Evolutionary conservation across 2,797 vertebrate genomes (phyloP).

Genomic region (Malacoctenus gilli): DNA sequence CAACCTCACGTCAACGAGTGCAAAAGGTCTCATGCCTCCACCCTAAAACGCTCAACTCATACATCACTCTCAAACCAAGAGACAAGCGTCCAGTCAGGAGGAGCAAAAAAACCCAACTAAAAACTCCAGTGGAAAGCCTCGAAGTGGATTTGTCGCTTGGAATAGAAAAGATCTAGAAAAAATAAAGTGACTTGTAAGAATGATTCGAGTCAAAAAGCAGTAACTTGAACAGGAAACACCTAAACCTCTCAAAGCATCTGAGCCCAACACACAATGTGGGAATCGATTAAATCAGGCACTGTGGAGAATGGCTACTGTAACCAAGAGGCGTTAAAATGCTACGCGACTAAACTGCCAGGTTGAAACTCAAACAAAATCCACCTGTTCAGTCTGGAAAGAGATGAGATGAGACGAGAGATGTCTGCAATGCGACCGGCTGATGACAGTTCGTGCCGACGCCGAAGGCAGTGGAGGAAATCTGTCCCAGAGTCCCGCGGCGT

Average conservation of each 20-base stretch:
- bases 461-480: constrained; percentile 7
- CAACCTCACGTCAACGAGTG: constrained; percentile 21
- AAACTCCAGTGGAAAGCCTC: constrained; percentile 37
- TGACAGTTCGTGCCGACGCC: too few species aligned
- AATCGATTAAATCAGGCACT: constrained; percentile 33
- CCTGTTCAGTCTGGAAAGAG: constrained; percentile 16
- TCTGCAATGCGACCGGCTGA: too few species aligned
- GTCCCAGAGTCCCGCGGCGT: background rate
- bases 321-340: too few species aligned
- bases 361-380: background rate
- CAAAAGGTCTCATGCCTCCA: constrained; percentile 17
- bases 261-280: constrained; percentile 34
- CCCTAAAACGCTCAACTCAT: constrained; percentile 9
- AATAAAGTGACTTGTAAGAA: constrained; percentile 33
- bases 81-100: background rate
- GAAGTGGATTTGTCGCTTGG: constrained; percentile 40
- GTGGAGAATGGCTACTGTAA: constrained; percentile 23
- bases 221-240: background rate
- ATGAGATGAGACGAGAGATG: too few species aligned
- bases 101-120: constrained; percentile 2
- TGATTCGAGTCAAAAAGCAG: constrained; percentile 21
- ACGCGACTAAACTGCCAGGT: background rate
- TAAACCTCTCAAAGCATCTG: constrained; percentile 1
- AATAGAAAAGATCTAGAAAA: constrained; percentile 24
- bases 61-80: constrained; percentile 10